Evolutionary conservation across 2,113 vertebrate species (phyloP).

Genomic region (Abramis brama): DNA sequence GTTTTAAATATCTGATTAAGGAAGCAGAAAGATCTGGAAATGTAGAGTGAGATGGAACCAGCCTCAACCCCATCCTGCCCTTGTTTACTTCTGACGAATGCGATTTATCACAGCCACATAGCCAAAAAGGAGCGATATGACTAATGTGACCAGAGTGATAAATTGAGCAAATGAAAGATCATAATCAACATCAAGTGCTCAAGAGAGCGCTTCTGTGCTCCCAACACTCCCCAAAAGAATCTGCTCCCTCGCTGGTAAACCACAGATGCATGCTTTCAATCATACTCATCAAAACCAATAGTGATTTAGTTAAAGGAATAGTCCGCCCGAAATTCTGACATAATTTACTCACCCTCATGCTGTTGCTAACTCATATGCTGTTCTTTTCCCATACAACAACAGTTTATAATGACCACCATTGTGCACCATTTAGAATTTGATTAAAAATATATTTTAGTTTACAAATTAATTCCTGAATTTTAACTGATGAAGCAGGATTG

Average conservation of each 20-base stretch:
- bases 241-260: conserved; percentile 20
- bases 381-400: neutral
- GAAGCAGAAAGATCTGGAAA: conserved; percentile 33
- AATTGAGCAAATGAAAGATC: conserved; percentile 22
- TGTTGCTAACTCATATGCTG: neutral
- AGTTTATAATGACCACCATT: neutral
- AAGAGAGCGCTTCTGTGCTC: conserved; percentile 11
- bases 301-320: conserved; percentile 8
- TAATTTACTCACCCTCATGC: neutral
- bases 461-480: no score
- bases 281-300: conserved; percentile 13
- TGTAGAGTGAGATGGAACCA: neutral
- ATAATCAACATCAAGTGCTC: conserved; percentile 27
- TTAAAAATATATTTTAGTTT: no score
- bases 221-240: neutral
- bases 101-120: conserved; percentile 1
- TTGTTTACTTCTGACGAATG: neutral
- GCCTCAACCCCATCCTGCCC: conserved; percentile 22
- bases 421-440: neutral
- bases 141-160: conserved; percentile 32
- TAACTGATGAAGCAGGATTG: no score
- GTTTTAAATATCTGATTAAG: conserved; percentile 52
- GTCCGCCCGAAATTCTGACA: neutral
- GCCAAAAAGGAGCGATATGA: conserved; percentile 35
- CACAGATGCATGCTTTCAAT: conserved; percentile 20